phyloP scores from a whole-genome alignment of 2,113 vertebrate species.

The Callaeas wilsoni region DNA sequence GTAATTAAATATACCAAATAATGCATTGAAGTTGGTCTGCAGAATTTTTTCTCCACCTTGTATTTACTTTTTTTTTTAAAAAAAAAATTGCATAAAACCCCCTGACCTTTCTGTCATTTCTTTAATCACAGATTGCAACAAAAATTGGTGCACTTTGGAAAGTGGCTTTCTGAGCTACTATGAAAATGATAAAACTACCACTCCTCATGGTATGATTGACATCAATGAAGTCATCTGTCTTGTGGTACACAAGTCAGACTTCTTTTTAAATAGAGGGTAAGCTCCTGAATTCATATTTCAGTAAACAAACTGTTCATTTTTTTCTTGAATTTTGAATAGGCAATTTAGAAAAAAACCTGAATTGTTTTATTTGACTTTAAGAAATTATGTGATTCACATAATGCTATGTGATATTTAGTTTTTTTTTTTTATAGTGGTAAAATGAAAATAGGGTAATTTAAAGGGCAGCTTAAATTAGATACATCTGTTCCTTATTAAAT shows the following conservation, averaged over 20 bases:
- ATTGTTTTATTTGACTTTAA: neutral
- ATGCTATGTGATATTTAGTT: neutral
- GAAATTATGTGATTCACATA: too few species aligned
- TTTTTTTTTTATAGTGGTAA: neutral
- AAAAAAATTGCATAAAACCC: neutral
- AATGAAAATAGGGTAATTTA: neutral
- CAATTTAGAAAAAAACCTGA: neutral
- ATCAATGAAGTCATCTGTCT: constrained; percentile 82
- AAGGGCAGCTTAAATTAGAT: neutral
- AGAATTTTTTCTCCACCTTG: neutral
- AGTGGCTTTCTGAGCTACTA: constrained; percentile 92
- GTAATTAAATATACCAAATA: neutral
- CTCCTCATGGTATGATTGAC: constrained; percentile 83
- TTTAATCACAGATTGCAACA: constrained; percentile 79
- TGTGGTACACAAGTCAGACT: constrained; percentile 76
- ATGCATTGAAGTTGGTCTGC: neutral
- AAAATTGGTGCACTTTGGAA: constrained; percentile 92
- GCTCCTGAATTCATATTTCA: neutral
- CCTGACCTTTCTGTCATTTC: neutral
- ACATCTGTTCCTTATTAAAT: neutral
- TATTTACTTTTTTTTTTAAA: neutral
- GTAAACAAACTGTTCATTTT: neutral
- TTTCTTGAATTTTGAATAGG: neutral
- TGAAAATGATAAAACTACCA: constrained; percentile 81
- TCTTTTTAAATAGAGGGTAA: constrained; percentile 78